Percentiles rank a stretch among this genome's conserved stretches.
Evolutionary conservation across 2,888 invertebrate species (phyloP).

Genomic region (Hoplodrina blanda): DNA sequence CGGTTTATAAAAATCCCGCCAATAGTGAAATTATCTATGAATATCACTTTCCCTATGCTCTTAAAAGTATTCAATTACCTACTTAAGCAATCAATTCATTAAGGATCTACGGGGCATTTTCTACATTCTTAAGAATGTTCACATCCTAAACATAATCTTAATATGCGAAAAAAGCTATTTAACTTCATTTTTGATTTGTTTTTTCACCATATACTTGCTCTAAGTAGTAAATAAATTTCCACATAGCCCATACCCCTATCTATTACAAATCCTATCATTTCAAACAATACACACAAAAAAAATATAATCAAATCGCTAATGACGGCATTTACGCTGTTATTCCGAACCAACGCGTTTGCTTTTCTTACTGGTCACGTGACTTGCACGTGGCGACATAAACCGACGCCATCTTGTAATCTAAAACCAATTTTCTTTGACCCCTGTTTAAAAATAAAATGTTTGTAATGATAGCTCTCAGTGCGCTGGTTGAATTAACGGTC

Average conservation of each 20-base stretch:
- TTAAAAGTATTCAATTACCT: too few relatives aligned
- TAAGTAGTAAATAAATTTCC: too few relatives aligned
- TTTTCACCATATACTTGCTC: too few relatives aligned
- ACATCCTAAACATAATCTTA: too few relatives aligned
- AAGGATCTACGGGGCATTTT: too few relatives aligned
- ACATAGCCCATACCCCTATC: conserved; percentile 77
- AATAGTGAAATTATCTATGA: too few relatives aligned
- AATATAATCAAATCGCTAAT: conserved; percentile 86
- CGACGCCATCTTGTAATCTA: conserved; percentile 78
- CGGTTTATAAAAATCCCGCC: too few relatives aligned
- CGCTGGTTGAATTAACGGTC: conserved; percentile 74
- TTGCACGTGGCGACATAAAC: conserved; percentile 77
- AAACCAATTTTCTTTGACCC: conserved; percentile 67
- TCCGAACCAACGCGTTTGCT: conserved; percentile 86
- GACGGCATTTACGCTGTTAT: conserved; percentile 87
- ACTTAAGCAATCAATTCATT: too few relatives aligned
- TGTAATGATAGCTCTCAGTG: conserved; percentile 32
- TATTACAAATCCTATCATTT: conserved; percentile 82
- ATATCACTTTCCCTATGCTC: too few relatives aligned
- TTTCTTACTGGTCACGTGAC: conserved; percentile 85
- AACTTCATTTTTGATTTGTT: too few relatives aligned
- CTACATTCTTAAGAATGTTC: too few relatives aligned
- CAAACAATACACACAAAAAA: conserved; percentile 77
- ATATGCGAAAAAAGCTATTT: too few relatives aligned
- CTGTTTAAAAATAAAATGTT: neutral